A percentile compares a stretch with the other conserved stretches of the same genome.
Evolutionary conservation across 1,140 invertebrate genomes (phyloP).

Genomic region (Philotrypesis tridentata): DNA sequence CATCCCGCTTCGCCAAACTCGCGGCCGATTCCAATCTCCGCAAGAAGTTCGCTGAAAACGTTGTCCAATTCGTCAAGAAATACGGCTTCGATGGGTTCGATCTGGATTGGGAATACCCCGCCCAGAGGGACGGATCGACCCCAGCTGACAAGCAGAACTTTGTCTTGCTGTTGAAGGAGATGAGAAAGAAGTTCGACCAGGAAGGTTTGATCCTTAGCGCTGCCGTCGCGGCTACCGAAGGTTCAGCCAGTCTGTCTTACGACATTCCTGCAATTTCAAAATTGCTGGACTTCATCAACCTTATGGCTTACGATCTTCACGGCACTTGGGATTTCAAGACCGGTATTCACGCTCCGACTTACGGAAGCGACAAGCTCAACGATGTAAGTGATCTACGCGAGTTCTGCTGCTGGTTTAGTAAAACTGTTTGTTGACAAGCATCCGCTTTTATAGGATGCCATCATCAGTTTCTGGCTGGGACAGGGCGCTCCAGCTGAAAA

Average conservation of each 20-base stretch:
- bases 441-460: slow-evolving; percentile 61
- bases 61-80: slow-evolving; percentile 53
- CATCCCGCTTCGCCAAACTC: slow-evolving; percentile 77
- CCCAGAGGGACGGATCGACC: slow-evolving; percentile 55
- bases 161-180: slow-evolving; percentile 74
- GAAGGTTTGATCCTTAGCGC: slow-evolving; percentile 76
- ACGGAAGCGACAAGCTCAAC: slow-evolving; percentile 49
- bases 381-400: slow-evolving; percentile 42
- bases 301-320: slow-evolving; percentile 85
- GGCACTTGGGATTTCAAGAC: slow-evolving; percentile 77
- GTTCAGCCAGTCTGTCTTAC: slow-evolving; percentile 76
- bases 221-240: slow-evolving; percentile 77
- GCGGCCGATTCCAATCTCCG: slow-evolving; percentile 48
- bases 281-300: slow-evolving; percentile 77
- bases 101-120: slow-evolving; percentile 72
- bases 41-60: slow-evolving; percentile 60
- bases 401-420: no score
- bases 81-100: slow-evolving; percentile 68
- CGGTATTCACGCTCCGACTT: slow-evolving; percentile 78
- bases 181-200: slow-evolving; percentile 75
- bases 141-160: slow-evolving; percentile 74
- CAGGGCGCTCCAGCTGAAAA: slow-evolving; percentile 73
- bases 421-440: no score
- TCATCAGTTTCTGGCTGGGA: slow-evolving; percentile 76
- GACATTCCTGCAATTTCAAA: slow-evolving; percentile 74